A percentile compares a stretch with the other conserved stretches of the same genome.
phyloP scores from a whole-genome alignment of 1,140 invertebrate genomes.

The Magallana ariakensis region DNA sequence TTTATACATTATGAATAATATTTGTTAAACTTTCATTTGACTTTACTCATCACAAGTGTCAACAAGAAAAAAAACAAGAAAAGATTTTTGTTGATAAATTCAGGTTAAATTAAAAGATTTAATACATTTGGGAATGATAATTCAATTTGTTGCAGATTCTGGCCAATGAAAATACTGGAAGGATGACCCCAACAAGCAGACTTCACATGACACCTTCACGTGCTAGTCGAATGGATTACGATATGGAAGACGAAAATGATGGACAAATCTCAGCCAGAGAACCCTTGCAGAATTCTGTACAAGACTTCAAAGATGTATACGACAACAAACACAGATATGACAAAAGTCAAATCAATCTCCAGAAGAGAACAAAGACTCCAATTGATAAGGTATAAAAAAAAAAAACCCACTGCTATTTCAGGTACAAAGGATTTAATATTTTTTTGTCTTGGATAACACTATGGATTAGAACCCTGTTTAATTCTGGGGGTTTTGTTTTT shows the following conservation, averaged over 20 bases:
- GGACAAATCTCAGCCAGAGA: slow-evolving; percentile 66
- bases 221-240: slow-evolving; percentile 64
- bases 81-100: no score
- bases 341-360: slow-evolving; percentile 61
- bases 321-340: slow-evolving; percentile 61
- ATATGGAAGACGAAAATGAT: slow-evolving; percentile 56
- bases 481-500: slow-evolving; percentile 3
- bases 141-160: slow-evolving; percentile 50
- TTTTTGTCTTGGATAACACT: no score
- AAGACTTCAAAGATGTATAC: slow-evolving; percentile 63
- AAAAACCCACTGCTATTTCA: neutral
- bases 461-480: no score
- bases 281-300: slow-evolving; percentile 54
- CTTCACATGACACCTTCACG: slow-evolving; percentile 63
- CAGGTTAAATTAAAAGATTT: no score
- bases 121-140: no score
- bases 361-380: slow-evolving; percentile 68
- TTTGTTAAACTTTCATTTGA: no score
- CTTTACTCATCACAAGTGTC: no score
- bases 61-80: no score
- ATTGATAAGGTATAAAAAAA: slow-evolving; percentile 66
- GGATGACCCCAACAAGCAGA: slow-evolving; percentile 61
- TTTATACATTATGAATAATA: no score
- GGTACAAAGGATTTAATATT: no score
- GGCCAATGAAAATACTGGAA: slow-evolving; percentile 64